Percentiles rank a stretch among this genome's conserved stretches.
phyloP scores from a whole-genome alignment of 2,888 invertebrate species.

The Acanthacorydalis orientalis region DNA sequence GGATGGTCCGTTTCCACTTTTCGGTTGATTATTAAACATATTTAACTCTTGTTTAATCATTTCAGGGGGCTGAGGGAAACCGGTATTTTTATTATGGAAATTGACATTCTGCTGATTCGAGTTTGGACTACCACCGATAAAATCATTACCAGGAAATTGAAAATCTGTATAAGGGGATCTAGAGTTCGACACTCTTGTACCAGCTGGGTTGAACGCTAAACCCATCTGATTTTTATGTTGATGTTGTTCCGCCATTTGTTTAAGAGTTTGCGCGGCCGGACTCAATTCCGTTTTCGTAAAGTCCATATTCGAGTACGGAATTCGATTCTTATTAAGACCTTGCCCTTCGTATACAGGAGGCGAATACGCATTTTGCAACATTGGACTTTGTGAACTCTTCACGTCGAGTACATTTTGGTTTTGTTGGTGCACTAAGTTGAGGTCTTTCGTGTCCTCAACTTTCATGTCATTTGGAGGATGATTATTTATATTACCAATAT shows the following conservation, averaged over 20 bases:
- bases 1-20: conserved; percentile 2
- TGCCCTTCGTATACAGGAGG: conserved; percentile 22
- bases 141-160: conserved; percentile 32
- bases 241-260: conserved; percentile 95
- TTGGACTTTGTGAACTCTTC: conserved; percentile 19
- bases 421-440: conserved; percentile 9
- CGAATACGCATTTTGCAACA: conserved; percentile 20
- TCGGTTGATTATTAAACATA: conserved; percentile 6
- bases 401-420: conserved; percentile 10
- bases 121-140: conserved; percentile 31
- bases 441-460: conserved; percentile 22
- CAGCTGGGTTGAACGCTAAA: conserved; percentile 28
- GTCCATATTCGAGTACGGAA: conserved; percentile 21
- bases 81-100: conserved; percentile 24
- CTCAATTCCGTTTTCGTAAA: conserved; percentile 47
- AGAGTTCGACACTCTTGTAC: conserved; percentile 21
- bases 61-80: conserved; percentile 28
- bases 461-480: conserved; percentile 17
- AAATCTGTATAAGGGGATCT: conserved; percentile 44
- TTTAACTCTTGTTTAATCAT: conserved; percentile 39
- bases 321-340: conserved; percentile 13
- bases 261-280: conserved; percentile 86
- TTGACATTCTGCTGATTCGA: conserved; percentile 17
- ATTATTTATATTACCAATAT: conserved; percentile 6
- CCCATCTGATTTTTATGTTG: conserved; percentile 69